Conservation (phyloP, 2,797 vertebrate species). For the Pitangus sulphuratus region DNA sequence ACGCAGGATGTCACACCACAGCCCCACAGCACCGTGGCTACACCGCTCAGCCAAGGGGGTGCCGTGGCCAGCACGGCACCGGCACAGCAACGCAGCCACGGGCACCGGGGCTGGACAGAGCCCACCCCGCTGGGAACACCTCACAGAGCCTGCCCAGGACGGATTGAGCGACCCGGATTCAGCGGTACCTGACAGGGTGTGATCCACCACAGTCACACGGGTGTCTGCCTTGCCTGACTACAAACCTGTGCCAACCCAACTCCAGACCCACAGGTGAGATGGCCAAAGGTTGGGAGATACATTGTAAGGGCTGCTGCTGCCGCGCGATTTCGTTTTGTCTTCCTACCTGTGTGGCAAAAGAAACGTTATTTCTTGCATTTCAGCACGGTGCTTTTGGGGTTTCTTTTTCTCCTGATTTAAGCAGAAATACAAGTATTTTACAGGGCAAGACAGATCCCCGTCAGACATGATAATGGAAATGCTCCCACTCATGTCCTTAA, state of each 20-base stretch:
- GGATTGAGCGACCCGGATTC: not conserved
- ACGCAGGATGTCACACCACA: fast-evolving
- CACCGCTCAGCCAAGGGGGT: fast-evolving
- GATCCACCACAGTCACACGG: not conserved
- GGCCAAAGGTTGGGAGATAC: not conserved
- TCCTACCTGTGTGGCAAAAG: slow-evolving; percentile 30
- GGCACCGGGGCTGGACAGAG: not conserved
- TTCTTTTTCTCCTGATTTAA: slow-evolving; percentile 52
- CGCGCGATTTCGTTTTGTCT: not conserved
- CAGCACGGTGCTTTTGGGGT: slow-evolving; percentile 68
- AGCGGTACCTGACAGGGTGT: fast-evolving
- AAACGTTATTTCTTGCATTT: slow-evolving; percentile 64
- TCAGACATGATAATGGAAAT: slow-evolving; percentile 38
- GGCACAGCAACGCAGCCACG: fast-evolving
- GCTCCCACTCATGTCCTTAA: slow-evolving; percentile 17
- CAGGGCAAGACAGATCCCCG: slow-evolving; percentile 37
- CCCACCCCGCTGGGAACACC: fast-evolving
- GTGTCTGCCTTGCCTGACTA: not conserved
- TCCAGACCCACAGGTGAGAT: not conserved
- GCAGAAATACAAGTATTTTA: slow-evolving; percentile 67
- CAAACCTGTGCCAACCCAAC: not conserved
- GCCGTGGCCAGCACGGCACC: not conserved
- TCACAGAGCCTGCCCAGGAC: not conserved
- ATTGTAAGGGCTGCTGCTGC: slow-evolving; percentile 2
- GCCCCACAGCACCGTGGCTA: fast-evolving